Base-by-base conservation (phyloP, 2,797 vertebrate genomes). In the Peromyscus nudipes region DNA sequence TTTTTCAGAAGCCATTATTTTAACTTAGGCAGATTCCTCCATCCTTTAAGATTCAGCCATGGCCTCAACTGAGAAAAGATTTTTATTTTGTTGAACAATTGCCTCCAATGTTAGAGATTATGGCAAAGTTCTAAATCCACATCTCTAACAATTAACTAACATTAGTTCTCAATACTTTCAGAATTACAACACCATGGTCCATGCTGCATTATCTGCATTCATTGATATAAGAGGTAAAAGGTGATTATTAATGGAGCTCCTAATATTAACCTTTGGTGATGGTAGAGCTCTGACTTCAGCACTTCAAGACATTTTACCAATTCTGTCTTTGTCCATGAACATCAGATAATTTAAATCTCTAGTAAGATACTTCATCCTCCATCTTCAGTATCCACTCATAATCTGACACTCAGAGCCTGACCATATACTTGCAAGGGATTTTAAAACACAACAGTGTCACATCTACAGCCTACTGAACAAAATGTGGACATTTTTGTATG, bases 331-430 rank as follows among this genome's bases (percentile, higher is more conserved):
- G n/a, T 49, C 65, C 3, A 40, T 17, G 16, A 69, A 86, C 1
- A 94, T 31, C 49, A 82, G 16, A 81, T n/a, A 73, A 87, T 37
- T 71, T 40, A 82, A 82, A 40, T 31, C 2, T 88, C 85, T 95
- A 40, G 27, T 77, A 73, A 55, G 21, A 64, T 2, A 64, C 21
- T 9, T 43, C 83, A 7, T 91, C 19, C 8, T 92, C 3, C 55
- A 40, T 90, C 43, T 93, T 10, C 9, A 92, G 80, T 2, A n/a
- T 13, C 2, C 4, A 65, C 11, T 34, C 4, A 16, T 5, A 0
- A 10, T n/a, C 82, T 84, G 31, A 34, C 23, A 0, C 31, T 75
- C 71, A 71, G n/a, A 71, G 2, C 23, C 27, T 87, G 27, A 69
- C 43, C 0, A 13, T 40, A 9, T 6, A 16, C 4, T 27, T 1